Evolutionary conservation across 2,888 invertebrate genomes (phyloP).

Genomic region (Brachyopa scutellaris): DNA sequence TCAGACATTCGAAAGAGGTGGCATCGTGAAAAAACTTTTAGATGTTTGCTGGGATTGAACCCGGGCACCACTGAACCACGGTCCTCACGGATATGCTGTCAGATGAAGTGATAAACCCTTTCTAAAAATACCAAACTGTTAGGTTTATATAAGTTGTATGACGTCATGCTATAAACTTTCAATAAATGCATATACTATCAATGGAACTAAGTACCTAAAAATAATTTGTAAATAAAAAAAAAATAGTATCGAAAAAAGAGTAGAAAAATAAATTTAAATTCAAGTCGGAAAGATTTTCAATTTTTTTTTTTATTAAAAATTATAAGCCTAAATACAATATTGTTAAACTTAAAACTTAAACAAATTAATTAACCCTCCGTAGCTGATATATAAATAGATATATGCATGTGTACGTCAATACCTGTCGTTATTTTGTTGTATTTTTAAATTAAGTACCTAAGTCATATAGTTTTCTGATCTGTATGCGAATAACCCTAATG

Average conservation of each 20-base stretch:
- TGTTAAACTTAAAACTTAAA: slow-evolving; percentile 9
- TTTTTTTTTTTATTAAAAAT: slow-evolving; percentile 23
- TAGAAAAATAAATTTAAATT: background rate
- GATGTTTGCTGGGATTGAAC: no score
- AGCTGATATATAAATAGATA: background rate
- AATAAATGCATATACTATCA: no score
- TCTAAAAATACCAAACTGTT: no score
- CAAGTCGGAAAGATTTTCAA: background rate
- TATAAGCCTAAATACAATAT: slow-evolving; percentile 11
- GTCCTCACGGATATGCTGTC: no score
- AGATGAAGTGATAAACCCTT: no score
- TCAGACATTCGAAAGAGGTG: no score
- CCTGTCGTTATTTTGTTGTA: background rate
- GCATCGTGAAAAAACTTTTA: no score
- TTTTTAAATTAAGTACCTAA: slow-evolving; percentile 55
- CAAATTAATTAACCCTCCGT: background rate
- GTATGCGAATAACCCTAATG: slow-evolving; percentile 21
- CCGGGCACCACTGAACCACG: no score
- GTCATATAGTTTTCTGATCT: slow-evolving; percentile 23
- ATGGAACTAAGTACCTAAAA: no score
- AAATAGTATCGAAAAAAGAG: background rate
- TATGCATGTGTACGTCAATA: slow-evolving; percentile 6
- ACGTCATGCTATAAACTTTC: no score
- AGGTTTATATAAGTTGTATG: no score
- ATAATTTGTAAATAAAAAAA: no score